These are phyloP conservation scores for Xiphydria camelus DNA, from an alignment of 2,888 invertebrate species.

Conservation along the genomic window DNA sequence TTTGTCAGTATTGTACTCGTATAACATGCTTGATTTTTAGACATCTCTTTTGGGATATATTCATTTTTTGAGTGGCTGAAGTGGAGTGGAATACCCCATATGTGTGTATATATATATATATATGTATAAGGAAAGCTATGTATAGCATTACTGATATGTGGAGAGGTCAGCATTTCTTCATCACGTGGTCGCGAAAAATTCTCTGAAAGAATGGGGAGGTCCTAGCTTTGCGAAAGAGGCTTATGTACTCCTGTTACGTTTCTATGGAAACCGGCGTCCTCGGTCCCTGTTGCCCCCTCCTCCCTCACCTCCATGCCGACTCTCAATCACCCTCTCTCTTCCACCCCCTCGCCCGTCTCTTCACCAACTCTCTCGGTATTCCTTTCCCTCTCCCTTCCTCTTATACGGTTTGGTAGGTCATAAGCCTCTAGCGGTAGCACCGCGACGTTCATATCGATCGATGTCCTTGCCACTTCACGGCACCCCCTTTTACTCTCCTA, in stretches of 20 bases:
- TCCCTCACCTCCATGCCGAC: slow-evolving; percentile 15
- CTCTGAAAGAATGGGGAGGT: no score
- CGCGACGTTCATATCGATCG: slow-evolving; percentile 33
- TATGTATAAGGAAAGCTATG: no score
- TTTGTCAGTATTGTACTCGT: no score
- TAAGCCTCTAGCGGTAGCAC: slow-evolving; percentile 27
- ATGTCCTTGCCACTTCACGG: slow-evolving; percentile 12
- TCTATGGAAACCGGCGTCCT: slow-evolving; percentile 43
- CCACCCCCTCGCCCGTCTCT: slow-evolving; percentile 19
- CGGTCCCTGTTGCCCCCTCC: slow-evolving; percentile 23
- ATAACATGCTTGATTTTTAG: no score
- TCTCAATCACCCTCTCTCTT: slow-evolving; percentile 9
- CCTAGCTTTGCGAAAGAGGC: slow-evolving; percentile 32
- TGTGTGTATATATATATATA: no score
- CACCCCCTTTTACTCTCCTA: slow-evolving; percentile 16
- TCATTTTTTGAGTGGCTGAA: no score
- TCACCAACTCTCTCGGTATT: not conserved
- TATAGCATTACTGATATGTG: no score
- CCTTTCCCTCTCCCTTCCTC: not conserved
- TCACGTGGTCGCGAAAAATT: no score
- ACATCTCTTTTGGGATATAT: no score
- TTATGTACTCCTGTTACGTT: slow-evolving; percentile 40
- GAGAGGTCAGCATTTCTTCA: no score
- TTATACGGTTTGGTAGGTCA: slow-evolving; percentile 23
- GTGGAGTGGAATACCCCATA: no score